These are phyloP conservation scores for Caenorhabditis inopinata DNA, from an alignment of 1,140 invertebrate species.

Conservation along the genomic window DNA sequence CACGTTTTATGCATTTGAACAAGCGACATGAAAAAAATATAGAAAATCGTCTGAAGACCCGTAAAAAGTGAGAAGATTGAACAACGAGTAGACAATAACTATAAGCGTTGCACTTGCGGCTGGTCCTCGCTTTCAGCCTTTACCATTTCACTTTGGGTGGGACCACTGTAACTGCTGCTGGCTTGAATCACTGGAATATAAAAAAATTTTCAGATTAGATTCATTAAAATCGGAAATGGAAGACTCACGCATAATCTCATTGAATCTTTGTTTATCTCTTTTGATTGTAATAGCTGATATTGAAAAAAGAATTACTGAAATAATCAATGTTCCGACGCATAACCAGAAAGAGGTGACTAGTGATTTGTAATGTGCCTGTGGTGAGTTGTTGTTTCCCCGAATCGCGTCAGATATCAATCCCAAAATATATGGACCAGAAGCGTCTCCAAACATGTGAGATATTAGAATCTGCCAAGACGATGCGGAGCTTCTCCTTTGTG, in stretches of 20 bases:
- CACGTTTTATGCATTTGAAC: too few species aligned
- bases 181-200: not conserved
- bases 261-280: conserved; percentile 40
- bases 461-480: conserved; percentile 89
- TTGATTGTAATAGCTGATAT: conserved; percentile 37
- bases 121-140: not conserved
- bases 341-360: conserved; percentile 48
- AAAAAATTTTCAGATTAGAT: not conserved
- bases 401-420: conserved; percentile 69
- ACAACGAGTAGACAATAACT: not conserved
- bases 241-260: conserved; percentile 37
- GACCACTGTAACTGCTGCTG: not conserved
- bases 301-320: conserved; percentile 45
- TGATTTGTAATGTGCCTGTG: conserved; percentile 45
- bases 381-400: conserved; percentile 25
- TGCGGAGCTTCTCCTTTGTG: conserved; percentile 83
- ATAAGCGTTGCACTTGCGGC: not conserved
- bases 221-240: not conserved
- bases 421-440: conserved; percentile 86
- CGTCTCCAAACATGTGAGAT: conserved; percentile 88
- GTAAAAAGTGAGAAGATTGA: not conserved
- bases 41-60: not conserved
- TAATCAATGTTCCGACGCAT: conserved; percentile 37
- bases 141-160: not conserved
- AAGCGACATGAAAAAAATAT: not conserved